These are phyloP conservation scores for Xestia rhomboidea DNA, from an alignment of 2,888 invertebrate genomes.

Conservation along the genomic window DNA sequence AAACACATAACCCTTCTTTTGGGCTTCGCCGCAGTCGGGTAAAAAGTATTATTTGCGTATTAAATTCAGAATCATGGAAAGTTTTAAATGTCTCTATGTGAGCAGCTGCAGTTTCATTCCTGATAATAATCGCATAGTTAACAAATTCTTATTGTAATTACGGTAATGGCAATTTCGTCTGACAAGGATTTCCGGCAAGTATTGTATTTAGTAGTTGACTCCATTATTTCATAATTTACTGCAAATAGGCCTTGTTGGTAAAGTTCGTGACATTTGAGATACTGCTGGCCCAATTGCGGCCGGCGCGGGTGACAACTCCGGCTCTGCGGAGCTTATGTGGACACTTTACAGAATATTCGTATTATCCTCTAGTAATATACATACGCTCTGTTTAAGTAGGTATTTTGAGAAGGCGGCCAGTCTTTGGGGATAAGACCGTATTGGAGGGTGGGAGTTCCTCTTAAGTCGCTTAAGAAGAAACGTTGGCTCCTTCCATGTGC, in stretches of 20 bases:
- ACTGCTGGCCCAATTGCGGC: background rate
- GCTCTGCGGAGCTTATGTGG: background rate
- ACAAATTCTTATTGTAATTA: background rate
- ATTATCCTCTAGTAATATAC: background rate
- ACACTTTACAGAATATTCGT: background rate
- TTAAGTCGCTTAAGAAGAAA: background rate
- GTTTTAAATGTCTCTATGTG: background rate
- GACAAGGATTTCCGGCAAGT: slow-evolving; percentile 3
- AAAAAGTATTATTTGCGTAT: background rate
- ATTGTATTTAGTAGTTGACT: background rate
- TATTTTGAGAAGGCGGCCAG: background rate
- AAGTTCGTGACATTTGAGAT: background rate
- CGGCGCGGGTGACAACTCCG: background rate
- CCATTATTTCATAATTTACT: slow-evolving; percentile 3
- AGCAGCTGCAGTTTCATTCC: background rate
- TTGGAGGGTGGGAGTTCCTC: background rate
- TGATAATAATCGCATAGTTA: background rate
- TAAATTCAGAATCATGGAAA: background rate
- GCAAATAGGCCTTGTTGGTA: background rate
- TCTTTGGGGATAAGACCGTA: background rate
- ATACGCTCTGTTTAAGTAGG: background rate
- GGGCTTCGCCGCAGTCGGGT: too few relatives aligned
- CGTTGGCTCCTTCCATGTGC: background rate
- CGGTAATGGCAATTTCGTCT: background rate
- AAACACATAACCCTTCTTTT: too few relatives aligned